phyloP scores from a whole-genome alignment of 2,113 vertebrate genomes.

The Corapipo altera region DNA sequence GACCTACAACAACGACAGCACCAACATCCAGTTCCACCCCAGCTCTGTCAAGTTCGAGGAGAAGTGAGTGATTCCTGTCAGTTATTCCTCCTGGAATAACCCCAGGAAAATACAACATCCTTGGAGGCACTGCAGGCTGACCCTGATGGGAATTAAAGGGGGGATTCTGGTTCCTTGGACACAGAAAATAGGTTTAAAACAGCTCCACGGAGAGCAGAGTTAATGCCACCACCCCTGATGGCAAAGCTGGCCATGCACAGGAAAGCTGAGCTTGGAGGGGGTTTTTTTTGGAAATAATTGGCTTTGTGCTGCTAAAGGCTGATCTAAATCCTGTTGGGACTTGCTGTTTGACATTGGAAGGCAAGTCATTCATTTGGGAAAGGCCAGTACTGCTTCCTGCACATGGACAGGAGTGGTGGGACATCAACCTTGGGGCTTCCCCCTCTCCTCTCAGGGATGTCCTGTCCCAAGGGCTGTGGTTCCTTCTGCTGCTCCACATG shows the following conservation, averaged over 20 bases:
- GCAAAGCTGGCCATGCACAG: background rate
- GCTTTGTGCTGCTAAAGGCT: background rate
- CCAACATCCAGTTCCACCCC: slow-evolving; percentile 76
- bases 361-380: background rate
- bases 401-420: too few species aligned
- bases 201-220: background rate
- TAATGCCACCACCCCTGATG: background rate
- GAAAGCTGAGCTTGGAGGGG: background rate
- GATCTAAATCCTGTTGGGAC: background rate
- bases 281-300: background rate
- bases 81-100: background rate
- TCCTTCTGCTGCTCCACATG: background rate
- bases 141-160: background rate
- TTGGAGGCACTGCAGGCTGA: background rate
- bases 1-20: slow-evolving; percentile 76
- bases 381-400: background rate
- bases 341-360: background rate
- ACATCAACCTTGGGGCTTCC: background rate
- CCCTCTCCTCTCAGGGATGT: background rate
- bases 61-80: slow-evolving; percentile 74
- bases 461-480: background rate
- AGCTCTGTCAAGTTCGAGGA: slow-evolving; percentile 79
- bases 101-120: background rate
- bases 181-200: accelerated
- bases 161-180: background rate